Evolutionary conservation across 2,888 invertebrate species (phyloP), one percentile per base, ranked within the genome.

Genomic region (Lasioglossum villosulum): DNA sequence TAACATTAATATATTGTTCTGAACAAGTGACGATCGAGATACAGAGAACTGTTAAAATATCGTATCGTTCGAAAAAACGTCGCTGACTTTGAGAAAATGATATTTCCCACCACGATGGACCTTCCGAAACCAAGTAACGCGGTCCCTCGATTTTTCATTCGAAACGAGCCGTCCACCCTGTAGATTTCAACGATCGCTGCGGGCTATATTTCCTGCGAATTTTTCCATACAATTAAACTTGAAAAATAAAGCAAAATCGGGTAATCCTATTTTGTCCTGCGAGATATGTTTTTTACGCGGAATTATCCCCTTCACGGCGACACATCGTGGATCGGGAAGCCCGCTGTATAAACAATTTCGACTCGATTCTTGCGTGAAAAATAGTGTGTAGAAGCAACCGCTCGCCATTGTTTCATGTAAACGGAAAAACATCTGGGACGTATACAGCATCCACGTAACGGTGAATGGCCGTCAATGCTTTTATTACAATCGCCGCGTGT

Each of bases 401-500:
- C 16, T 19, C 19, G 34, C 30, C 34, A 10, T 19, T 16, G 66
- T 66, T 30, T 2, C 34, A 19, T 19, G 71, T 16, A 3, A 71
- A 71, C 42, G 71, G 42, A 42, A 42, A 45, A 42, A 8, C 42
- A 71, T 27, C 42, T 42, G 71, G 14, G 2, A n/a, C 3, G 10
- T 27, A 14, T 12, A 59, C 4, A 14, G 27, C 4, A 14, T 4
- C 1, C 34, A 23, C 10, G 52, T 52, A 52, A 23, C 52, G 52
- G 52, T n/a, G 52, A 8, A 52, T 23, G 8, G 71, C 39, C 27
- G 45, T 45, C 39, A 52, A 73, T 45, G 71, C 23, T 80, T 16
- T 52, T 23, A 72, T 27, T 45, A 56, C 59, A 68, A 80, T 75
- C 27, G 42, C 56, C 39, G 59, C 48, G 37, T 30, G 34, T 10